Conservation (phyloP, 2,888 invertebrate species). For the Sinotaia quadrata region DNA sequence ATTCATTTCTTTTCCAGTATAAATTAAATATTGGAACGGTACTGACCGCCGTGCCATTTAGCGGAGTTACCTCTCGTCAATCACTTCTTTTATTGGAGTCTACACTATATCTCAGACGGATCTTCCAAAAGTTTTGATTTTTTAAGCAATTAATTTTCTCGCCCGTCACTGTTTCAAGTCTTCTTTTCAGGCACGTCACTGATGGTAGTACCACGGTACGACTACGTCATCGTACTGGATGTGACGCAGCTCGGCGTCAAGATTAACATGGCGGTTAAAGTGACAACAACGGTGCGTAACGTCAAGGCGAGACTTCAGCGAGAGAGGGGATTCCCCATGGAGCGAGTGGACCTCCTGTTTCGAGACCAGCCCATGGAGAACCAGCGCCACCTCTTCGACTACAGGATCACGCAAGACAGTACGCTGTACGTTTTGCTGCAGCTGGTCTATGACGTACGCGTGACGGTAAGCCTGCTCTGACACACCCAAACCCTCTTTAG, state of each 20-base stretch:
- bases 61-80: too few relatives aligned
- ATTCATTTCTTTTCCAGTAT: too few relatives aligned
- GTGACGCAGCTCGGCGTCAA: slow-evolving; percentile 53
- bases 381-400: slow-evolving; percentile 50
- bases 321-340: slow-evolving; percentile 54
- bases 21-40: too few relatives aligned
- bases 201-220: slow-evolving; percentile 51
- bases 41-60: too few relatives aligned
- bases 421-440: slow-evolving; percentile 55
- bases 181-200: slow-evolving; percentile 58
- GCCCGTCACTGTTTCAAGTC: too few relatives aligned
- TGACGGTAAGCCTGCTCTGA: slow-evolving; percentile 36
- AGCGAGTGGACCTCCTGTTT: slow-evolving; percentile 57
- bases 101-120: too few relatives aligned
- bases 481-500: too few relatives aligned
- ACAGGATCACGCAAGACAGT: slow-evolving; percentile 45
- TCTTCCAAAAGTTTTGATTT: too few relatives aligned
- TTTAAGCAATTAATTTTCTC: too few relatives aligned
- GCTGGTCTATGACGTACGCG: slow-evolving; percentile 48
- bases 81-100: too few relatives aligned
- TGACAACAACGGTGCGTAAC: slow-evolving; percentile 51
- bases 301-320: slow-evolving; percentile 54
- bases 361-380: slow-evolving; percentile 55
- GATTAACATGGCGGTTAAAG: slow-evolving; percentile 50
- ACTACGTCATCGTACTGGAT: slow-evolving; percentile 48